Evolutionary conservation across 2,888 invertebrate species (phyloP).

Genomic region (Lucinisca nassula): DNA sequence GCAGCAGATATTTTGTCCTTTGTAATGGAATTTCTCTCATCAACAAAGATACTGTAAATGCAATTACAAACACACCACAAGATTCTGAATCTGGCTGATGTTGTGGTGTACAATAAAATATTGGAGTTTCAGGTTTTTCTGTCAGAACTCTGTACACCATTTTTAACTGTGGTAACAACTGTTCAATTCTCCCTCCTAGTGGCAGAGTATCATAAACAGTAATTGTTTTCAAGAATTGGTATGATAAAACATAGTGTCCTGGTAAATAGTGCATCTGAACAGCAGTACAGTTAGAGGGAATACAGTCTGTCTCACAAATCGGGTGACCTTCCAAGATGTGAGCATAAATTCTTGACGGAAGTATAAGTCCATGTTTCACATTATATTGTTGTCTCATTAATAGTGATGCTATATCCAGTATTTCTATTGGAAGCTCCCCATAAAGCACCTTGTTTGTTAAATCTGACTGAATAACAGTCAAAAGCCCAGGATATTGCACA

Average conservation of each 20-base stretch:
- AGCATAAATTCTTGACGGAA: neutral
- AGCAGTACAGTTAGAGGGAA: neutral
- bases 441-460: neutral
- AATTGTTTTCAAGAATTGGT: neutral
- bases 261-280: constrained; percentile 27
- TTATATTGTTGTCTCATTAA: neutral
- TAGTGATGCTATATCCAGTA: neutral
- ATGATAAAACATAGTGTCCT: constrained; percentile 25
- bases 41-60: neutral
- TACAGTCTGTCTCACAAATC: neutral
- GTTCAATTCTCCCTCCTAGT: neutral
- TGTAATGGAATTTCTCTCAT: neutral
- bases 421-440: neutral
- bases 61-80: constrained; percentile 29
- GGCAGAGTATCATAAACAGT: constrained; percentile 17
- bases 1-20: neutral
- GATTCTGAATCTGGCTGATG: constrained; percentile 13
- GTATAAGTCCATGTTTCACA: neutral
- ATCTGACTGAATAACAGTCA: neutral
- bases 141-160: neutral
- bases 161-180: neutral
- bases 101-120: constrained; percentile 22
- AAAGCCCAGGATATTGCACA: neutral
- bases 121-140: neutral
- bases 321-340: neutral